Percentiles rank a stretch among this genome's conserved stretches.
These are phyloP conservation scores for Struthio camelus DNA, from an alignment of 2,113 vertebrate genomes.

Conservation along the genomic window DNA sequence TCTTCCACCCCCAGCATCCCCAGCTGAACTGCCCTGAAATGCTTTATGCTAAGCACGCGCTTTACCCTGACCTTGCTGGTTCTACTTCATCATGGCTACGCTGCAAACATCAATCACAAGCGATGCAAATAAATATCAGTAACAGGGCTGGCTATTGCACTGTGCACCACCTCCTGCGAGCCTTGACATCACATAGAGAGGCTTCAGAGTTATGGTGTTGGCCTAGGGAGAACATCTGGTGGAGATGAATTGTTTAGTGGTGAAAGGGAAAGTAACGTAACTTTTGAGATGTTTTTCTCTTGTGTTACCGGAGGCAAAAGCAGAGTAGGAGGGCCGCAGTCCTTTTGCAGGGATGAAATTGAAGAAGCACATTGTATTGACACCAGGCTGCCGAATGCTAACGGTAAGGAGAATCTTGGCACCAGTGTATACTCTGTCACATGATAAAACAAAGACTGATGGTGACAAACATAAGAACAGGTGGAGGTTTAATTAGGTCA, in stretches of 20 bases:
- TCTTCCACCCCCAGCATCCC: not conserved
- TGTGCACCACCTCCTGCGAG: not conserved
- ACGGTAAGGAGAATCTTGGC: not conserved
- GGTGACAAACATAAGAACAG: constrained; percentile 53
- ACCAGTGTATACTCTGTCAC: not conserved
- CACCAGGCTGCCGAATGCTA: not conserved
- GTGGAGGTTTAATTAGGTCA: constrained; percentile 49
- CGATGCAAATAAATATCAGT: not conserved
- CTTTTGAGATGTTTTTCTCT: not conserved
- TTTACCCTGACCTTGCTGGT: not conserved
- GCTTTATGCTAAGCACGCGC: not conserved
- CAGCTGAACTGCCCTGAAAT: not conserved
- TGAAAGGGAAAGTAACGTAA: not conserved
- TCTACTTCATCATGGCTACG: not conserved
- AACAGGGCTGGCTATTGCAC: not conserved
- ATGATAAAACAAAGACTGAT: not conserved
- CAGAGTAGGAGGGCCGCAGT: not conserved
- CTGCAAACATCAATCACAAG: not conserved
- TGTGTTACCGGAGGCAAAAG: not conserved
- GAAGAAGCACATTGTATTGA: constrained; percentile 7
- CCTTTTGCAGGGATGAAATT: constrained; percentile 8
- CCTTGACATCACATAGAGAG: not conserved
- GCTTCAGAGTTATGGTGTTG: not conserved
- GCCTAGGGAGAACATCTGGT: not conserved
- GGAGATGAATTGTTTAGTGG: not conserved